Base-by-base conservation (phyloP, 2,888 invertebrate genomes). In the Plutella xylostella region DNA sequence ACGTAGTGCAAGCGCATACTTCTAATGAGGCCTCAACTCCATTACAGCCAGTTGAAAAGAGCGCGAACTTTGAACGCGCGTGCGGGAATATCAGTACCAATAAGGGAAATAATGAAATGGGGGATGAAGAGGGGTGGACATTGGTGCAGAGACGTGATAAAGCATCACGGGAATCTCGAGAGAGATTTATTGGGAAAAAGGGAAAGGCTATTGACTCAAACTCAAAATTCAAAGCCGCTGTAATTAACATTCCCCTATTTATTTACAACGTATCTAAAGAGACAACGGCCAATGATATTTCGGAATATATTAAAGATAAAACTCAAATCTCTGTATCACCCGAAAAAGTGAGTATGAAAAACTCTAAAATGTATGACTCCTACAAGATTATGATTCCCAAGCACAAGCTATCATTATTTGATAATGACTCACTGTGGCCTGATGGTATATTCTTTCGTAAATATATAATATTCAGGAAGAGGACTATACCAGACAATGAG, bases 241-340 rank as follows among this genome's bases (percentile, higher is more conserved):
- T 48, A 1, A 20, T 38, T 2, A 48, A 48, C 35, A 33, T 49
- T 1, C 51, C 50, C 0, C 33, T 51, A 11, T 51, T 46, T 48
- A 48, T 54, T 21, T 48, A 46, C 28, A 52, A 52, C 31, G 50
- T 54, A 11, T 35, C 37, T 22, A 47, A 45, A 31, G 50, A 51
- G 1, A 45, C 49, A 0, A 21, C 40, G 14, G 48, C 45, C 34
- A 15, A 19, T 1, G 50, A 51, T 15, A 51, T 51, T 28, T 11
- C 19, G 21, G 38, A 38, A 3, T 38, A 38, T 12, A 38, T 38
- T 20, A 3, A 9, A 5, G 18, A 20, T 15, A 38, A 38, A 20
- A 38, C 38, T 3, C 4, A 38, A 19, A 15, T 20, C 11, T 4
- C 4, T 12, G 38, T 38, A 4, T 3, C 3, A 20, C 21, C 21